Evolutionary conservation across 2,888 invertebrate genomes (phyloP), one percentile per base, ranked within the genome.

Genomic region (Agrilus cyanescens): DNA sequence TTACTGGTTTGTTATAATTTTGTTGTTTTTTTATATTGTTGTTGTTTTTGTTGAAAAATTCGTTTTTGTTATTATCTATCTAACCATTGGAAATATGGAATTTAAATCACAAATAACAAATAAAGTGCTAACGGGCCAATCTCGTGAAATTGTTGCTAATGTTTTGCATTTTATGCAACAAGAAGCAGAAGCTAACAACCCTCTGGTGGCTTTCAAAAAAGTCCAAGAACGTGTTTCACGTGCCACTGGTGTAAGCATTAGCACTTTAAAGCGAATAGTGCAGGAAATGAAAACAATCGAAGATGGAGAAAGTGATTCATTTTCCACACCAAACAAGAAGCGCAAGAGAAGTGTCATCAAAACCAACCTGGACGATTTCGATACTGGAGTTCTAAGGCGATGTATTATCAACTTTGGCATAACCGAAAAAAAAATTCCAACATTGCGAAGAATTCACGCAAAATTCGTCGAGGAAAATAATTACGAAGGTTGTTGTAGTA

Each of bases 111-210:
- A 35, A 35, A 20, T 35, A 12, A 35, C n/a, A 35, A 35, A 35
- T 13, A 35, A 35, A 35, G 35, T 35, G 4, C 35, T 35, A 2
- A n/a, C 16, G 5, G 36, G 29, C 13, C 41, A 41, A 36, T 36
- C 30, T 15, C 36, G 41, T 4, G 35, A 45, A 38, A 44, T 46
- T 13, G 13, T 45, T 33, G 38, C 38, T 14, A 42, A 32, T 30
- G 43, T 45, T 4, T 45, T 45, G 34, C 15, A 40, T 36, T 39
- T 37, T 29, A 47, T 47, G 45, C 33, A 42, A 33, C 15, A 38
- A 32, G 47, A 47, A 45, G 42, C 45, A 10, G 40, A 16, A n/a
- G 7, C 31, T 16, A 18, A 41, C 20, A 39, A 40, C 13, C 39
- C 36, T 12, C 29, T 39, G 29, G 38, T 42, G 8, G 18, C 32